Evolutionary conservation across 2,888 invertebrate genomes (phyloP), one percentile per base, ranked within the genome.

Genomic region (Lobophora halterata): DNA sequence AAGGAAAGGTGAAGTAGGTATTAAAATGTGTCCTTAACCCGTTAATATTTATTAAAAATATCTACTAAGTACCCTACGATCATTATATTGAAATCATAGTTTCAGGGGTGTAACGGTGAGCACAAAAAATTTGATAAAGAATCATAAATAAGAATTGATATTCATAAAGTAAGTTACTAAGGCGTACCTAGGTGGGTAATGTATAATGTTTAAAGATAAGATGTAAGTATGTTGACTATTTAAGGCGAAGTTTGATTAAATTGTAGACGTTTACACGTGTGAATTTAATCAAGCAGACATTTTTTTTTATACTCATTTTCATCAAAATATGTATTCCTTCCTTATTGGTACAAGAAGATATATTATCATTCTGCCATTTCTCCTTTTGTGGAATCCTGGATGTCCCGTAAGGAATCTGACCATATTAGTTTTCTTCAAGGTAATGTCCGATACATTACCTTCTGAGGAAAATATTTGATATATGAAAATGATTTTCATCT

Each of bases 271-370:
- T 26, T 6, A 12, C 6, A 18, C 16, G 27, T 13, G 27, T 19
- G 18, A 26, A 27, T 16, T 18, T 34, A 17, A 23, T 32, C 18
- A 42, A 28, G 31, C 32, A 36, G 37, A 20, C 29, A 33, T 33
- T 37, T 33, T 29, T 25, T 18, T 30, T 7, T 5, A 20, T 13
- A 7, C 21, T 43, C 25, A 43, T 37, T 43, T 37, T 36, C 28
- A 41, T 41, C 13, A 8, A 36, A 28, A 32, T 42, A 42, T 42
- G 36, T 39, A 36, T 24, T 32, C 25, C 23, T 42, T 36, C 31
- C 28, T 32, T 25, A 7, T 19, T 16, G 9, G 24, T 2, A 17
- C 7, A 5, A n/a, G n/a, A 23, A 37, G 13, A 25, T 28, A 24
- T 23, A 29, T 21, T 19, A 13, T 35, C 26, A 23, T 35, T 16